phyloP scores from a whole-genome alignment of 2,888 invertebrate species.

The Petrolisthes manimaculis region DNA sequence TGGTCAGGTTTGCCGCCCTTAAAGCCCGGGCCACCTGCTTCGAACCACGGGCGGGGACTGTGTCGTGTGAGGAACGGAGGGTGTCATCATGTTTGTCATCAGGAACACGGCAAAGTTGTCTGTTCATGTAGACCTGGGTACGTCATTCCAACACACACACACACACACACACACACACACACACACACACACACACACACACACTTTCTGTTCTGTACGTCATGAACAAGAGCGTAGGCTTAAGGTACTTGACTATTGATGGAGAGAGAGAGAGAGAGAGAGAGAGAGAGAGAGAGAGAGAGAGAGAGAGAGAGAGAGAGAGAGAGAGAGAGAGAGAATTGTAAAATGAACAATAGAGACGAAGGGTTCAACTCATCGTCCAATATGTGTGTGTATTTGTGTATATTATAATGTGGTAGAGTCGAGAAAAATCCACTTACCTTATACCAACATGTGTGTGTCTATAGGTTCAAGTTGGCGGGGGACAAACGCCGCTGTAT shows the following conservation, averaged over 20 bases:
- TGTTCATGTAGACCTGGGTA: conserved; percentile 41
- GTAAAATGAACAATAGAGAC: neutral
- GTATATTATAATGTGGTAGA: no score
- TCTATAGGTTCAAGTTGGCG: conserved; percentile 1
- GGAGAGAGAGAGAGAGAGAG: no score
- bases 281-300: neutral
- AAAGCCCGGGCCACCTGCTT: neutral
- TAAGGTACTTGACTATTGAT: no score
- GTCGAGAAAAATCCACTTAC: no score
- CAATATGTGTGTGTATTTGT: neutral
- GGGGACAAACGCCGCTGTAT: neutral
- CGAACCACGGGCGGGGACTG: neutral
- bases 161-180: no score
- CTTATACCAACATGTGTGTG: neutral
- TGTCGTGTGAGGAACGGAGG: conserved; percentile 56
- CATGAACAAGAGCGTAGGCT: no score
- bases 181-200: no score
- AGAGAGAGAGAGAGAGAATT: neutral
- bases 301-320: no score
- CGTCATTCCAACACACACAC: no score
- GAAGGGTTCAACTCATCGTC: neutral
- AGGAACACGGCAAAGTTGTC: conserved; percentile 13
- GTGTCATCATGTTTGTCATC: conserved; percentile 47
- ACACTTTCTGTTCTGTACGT: no score
- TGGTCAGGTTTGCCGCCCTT: conserved; percentile 29